phyloP scores from a whole-genome alignment of 2,888 invertebrate species.

The Liopterus haemorrhoidalis region DNA sequence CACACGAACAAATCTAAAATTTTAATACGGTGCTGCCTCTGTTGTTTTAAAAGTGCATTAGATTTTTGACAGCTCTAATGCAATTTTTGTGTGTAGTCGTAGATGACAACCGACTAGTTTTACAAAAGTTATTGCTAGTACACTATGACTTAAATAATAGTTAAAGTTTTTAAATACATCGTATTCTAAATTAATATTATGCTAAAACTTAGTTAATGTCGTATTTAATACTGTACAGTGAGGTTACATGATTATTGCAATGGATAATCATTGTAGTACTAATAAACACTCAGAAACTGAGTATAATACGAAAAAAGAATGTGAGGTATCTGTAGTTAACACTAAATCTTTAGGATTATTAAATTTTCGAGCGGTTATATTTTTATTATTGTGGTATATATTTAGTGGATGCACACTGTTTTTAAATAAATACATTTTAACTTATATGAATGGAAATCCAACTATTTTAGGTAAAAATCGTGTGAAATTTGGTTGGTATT shows the following conservation, averaged over 20 bases:
- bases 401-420: conserved; percentile 73
- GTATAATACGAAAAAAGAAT: conserved; percentile 26
- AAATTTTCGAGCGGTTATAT: conserved; percentile 55
- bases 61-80: too few species aligned
- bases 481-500: conserved; percentile 9
- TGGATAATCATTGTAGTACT: conserved; percentile 28
- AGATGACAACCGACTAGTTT: too few species aligned
- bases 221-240: too few species aligned
- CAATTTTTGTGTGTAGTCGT: too few species aligned
- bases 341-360: conserved; percentile 46
- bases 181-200: too few species aligned
- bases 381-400: conserved; percentile 65
- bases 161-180: too few species aligned
- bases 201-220: too few species aligned
- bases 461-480: conserved; percentile 58
- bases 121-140: too few species aligned
- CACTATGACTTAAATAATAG: too few species aligned
- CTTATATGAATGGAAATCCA: conserved; percentile 66
- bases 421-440: conserved; percentile 70
- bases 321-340: conserved; percentile 20
- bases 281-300: conserved; percentile 25
- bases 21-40: too few species aligned
- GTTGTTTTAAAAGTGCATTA: too few species aligned
- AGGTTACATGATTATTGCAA: conserved; percentile 13
- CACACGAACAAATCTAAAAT: too few species aligned